phyloP scores from a whole-genome alignment of 2,888 invertebrate species.

The Atethmia centrago region DNA sequence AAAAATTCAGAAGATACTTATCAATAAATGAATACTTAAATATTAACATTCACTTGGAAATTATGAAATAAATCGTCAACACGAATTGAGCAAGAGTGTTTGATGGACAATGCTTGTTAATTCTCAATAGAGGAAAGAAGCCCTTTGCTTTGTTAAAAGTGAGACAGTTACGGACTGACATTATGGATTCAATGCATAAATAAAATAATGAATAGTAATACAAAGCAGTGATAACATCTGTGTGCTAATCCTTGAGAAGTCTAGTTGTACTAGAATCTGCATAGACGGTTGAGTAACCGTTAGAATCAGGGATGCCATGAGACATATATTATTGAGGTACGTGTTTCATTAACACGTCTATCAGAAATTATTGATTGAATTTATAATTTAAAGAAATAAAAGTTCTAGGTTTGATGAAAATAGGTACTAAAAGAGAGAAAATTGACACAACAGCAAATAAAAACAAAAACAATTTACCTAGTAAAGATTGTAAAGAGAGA shows the following conservation, averaged over 20 bases:
- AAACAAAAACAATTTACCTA: too few species aligned
- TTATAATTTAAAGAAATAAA: not conserved
- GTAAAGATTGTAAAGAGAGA: not conserved
- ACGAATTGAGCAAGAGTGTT: not conserved
- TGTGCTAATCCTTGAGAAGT: conserved; percentile 65
- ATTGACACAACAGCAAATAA: not conserved
- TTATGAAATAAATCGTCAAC: not conserved
- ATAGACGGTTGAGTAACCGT: conserved; percentile 48
- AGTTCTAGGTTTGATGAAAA: not conserved
- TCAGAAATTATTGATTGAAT: not conserved
- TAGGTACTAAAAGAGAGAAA: not conserved
- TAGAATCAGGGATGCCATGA: conserved; percentile 31
- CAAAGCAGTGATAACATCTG: conserved; percentile 36
- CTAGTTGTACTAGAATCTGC: conserved; percentile 51
- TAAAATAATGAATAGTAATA: conserved; percentile 28
- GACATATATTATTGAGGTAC: not conserved
- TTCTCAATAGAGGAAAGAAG: not conserved
- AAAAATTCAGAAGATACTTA: not conserved
- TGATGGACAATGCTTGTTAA: not conserved
- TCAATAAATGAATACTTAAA: not conserved
- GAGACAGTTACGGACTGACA: not conserved
- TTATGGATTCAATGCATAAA: conserved; percentile 8
- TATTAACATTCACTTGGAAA: not conserved
- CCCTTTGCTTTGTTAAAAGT: not conserved
- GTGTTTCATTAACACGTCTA: not conserved